Percentiles rank a stretch among this genome's conserved stretches.
phyloP scores from a whole-genome alignment of 64 coral and sea anemone genomes.

The Pocillopora damicornis region DNA sequence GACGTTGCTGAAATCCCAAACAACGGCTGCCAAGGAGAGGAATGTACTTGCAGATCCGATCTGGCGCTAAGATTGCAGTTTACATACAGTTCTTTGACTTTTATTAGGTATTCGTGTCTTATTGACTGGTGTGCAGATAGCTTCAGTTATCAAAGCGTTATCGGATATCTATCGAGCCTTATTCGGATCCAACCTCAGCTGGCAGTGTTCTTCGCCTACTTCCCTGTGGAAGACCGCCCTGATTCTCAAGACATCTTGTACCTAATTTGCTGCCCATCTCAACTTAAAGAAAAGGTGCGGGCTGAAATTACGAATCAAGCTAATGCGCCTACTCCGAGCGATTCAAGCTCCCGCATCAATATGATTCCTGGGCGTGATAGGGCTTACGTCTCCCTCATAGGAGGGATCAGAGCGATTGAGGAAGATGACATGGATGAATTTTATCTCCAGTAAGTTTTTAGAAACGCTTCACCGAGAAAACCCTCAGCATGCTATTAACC shows the following conservation, averaged over 20 bases:
- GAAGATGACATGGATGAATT: not conserved
- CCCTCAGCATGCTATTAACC: too few species aligned
- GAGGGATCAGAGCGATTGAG: not conserved
- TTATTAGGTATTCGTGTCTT: slow-evolving; percentile 4
- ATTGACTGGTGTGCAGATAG: slow-evolving; percentile 5
- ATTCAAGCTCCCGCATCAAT: not conserved
- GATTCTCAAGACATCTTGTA: slow-evolving; percentile 27
- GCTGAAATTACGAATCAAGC: not conserved
- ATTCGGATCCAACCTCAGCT: not conserved
- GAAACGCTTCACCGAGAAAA: too few species aligned
- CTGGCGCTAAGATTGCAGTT: too few species aligned
- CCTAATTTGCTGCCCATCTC: slow-evolving; percentile 14
- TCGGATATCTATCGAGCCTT: slow-evolving; percentile 2
- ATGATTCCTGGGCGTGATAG: slow-evolving; percentile 5
- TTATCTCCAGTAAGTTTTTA: not conserved
- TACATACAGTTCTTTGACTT: not conserved
- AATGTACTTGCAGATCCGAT: too few species aligned
- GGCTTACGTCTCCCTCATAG: slow-evolving; percentile 12
- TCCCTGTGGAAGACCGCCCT: not conserved
- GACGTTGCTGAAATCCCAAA: too few species aligned
- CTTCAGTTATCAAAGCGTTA: not conserved
- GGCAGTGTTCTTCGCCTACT: slow-evolving; percentile 32
- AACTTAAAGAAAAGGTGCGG: not conserved
- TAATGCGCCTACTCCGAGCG: not conserved
- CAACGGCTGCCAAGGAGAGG: too few species aligned